Evolutionary conservation across 2,797 vertebrate species (phyloP).

Genomic region (Onychomys leucogaster): DNA sequence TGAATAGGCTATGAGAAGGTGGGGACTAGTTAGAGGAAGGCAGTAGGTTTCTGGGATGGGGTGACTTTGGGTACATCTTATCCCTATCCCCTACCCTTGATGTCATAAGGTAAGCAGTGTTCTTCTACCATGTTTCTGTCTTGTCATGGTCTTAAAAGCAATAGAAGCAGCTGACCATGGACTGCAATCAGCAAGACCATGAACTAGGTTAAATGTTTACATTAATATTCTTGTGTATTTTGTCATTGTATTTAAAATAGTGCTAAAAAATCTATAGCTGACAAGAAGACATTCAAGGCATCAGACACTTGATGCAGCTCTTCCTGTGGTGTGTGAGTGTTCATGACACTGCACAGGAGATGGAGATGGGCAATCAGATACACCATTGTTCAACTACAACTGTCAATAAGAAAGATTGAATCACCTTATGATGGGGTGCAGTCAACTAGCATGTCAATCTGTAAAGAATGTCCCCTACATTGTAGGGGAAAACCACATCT

Average conservation of each 20-base stretch:
- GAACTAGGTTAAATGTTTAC: not conserved
- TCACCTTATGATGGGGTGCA: not conserved
- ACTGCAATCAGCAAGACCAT: not conserved
- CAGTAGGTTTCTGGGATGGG: not conserved
- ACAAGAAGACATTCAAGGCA: not conserved
- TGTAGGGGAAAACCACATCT: not conserved
- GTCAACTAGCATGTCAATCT: not conserved
- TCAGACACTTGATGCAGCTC: accelerated
- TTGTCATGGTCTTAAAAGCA: not conserved
- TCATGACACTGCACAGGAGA: not conserved
- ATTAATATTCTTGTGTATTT: not conserved
- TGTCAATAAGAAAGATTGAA: not conserved
- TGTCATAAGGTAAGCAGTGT: not conserved
- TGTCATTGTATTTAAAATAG: not conserved
- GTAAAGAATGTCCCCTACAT: not conserved
- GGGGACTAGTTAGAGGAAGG: not conserved
- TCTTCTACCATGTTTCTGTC: not conserved
- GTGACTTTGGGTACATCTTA: not conserved
- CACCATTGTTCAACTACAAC: not conserved
- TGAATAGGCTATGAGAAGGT: not conserved
- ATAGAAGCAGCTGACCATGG: not conserved
- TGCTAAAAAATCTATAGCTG: not conserved
- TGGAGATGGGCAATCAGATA: not conserved
- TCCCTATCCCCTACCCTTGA: not conserved
- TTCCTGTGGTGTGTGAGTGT: not conserved